Base-by-base conservation (phyloP, 2,888 invertebrate genomes). In the Petrolisthes manimaculis region DNA sequence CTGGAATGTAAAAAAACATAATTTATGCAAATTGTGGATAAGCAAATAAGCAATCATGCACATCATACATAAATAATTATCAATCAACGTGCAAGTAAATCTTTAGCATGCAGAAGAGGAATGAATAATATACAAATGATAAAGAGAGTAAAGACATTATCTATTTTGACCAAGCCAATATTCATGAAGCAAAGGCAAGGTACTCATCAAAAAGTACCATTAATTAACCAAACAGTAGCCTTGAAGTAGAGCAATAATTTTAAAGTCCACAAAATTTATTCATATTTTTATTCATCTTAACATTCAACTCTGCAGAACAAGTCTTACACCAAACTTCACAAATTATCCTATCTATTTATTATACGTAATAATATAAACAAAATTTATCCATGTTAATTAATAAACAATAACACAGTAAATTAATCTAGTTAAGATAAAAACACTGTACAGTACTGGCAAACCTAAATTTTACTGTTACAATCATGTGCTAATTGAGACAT, bases 1-100 rank as follows among this genome's bases (percentile, higher is more conserved):
- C 87, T 88, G 87, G 83, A 88, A 88, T 88, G 78, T 83, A 88
- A 88, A 83, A 87, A 79, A 77, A 87, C 83, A 79, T 61, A 88
- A 83, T 88, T 86, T 86, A 86, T 86, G 86, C 86, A 86, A 74
- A 85, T 85, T n/a, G 77, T 86, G 51, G 56, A 82, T 82, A 86
- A 82, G 82, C 82, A 86, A 79, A 82, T 74, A 86, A 75, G 82
- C 86, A 86, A 80, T 77, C 82, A 77, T 80, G 86, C 86, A 86
- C 24, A 75, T 75, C 51, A 75, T 54, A 61, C 54, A 81, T 53
- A 67, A 71, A 24, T 54, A 37, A 21, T 75, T 37, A 56, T 61
- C 53, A 54, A 14, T 21, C 21, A 37, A 79, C 85, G 79, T 85
- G 85, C 85, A 69, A 82, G 75, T 86, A 69, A 82, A 80, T 55